Evolutionary conservation across 2,888 invertebrate genomes (phyloP).

Genomic region (Fissipunctia ypsillon): DNA sequence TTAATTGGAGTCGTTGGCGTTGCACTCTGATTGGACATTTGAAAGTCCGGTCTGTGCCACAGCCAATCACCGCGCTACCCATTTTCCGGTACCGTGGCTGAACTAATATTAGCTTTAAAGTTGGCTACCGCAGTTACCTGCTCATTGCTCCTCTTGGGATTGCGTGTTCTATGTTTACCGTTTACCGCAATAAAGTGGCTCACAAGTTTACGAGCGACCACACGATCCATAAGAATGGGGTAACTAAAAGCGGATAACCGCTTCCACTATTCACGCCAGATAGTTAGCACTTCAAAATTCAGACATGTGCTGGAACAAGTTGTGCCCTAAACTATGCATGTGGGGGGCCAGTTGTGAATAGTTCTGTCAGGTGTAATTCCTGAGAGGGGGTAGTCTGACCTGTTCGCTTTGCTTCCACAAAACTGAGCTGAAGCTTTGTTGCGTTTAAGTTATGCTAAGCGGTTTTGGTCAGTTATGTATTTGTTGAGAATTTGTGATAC

Average conservation of each 20-base stretch:
- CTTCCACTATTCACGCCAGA: conserved; percentile 63
- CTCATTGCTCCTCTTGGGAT: conserved; percentile 60
- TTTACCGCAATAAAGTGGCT: conserved; percentile 62
- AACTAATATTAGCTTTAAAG: conserved; percentile 66
- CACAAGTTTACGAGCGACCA: conserved; percentile 57
- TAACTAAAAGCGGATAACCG: conserved; percentile 65
- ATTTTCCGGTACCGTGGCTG: conserved; percentile 59
- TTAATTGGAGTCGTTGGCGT: conserved; percentile 61
- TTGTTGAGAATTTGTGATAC: conserved; percentile 26
- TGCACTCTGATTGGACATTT: conserved; percentile 62
- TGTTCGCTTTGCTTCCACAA: conserved; percentile 51
- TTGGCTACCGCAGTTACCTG: conserved; percentile 62
- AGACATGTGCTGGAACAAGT: conserved; percentile 71
- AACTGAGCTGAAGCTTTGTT: conserved; percentile 56
- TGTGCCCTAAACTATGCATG: conserved; percentile 71
- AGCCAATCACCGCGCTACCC: conserved; percentile 60
- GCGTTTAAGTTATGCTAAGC: conserved; percentile 55
- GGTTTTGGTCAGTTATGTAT: conserved; percentile 26
- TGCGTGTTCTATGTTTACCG: conserved; percentile 62
- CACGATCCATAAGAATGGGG: conserved; percentile 57
- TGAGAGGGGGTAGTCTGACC: conserved; percentile 54
- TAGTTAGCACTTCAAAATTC: conserved; percentile 76
- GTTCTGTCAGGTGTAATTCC: conserved; percentile 68
- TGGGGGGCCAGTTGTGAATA: conserved; percentile 68
- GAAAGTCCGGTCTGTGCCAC: conserved; percentile 51